These are phyloP conservation scores for Argyrosomus regius DNA, from an alignment of 2,797 vertebrate species.

Conservation along the genomic window DNA sequence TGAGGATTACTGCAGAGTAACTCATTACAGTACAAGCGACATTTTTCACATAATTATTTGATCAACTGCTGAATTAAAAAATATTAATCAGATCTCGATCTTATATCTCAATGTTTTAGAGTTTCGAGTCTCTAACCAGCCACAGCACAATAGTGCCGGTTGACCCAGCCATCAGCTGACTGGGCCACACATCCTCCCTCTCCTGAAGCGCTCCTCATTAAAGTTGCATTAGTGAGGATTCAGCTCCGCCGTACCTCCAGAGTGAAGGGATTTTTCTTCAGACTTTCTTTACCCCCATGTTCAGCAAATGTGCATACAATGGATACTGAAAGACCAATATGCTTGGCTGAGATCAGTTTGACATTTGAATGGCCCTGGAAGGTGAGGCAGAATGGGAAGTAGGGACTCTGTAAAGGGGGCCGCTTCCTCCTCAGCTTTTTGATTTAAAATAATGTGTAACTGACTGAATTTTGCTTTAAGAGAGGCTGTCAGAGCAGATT, in stretches of 20 bases:
- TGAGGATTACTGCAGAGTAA: not conserved
- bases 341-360: conserved; percentile 48
- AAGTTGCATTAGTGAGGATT: conserved; percentile 60
- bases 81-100: not conserved
- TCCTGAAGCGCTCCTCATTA: conserved; percentile 44
- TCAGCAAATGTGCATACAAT: conserved; percentile 47
- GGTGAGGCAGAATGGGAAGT: conserved; percentile 24
- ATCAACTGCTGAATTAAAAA: not conserved
- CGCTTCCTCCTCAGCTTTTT: conserved; percentile 41
- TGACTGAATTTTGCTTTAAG: conserved; percentile 1
- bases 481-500: not conserved
- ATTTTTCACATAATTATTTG: not conserved
- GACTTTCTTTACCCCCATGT: conserved; percentile 32
- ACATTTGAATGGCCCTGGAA: conserved; percentile 52
- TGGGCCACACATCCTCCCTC: conserved; percentile 33
- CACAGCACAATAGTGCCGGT: not conserved
- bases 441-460: conserved; percentile 32
- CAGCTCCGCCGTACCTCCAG: conserved; percentile 20
- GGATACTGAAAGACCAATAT: conserved; percentile 45
- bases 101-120: not conserved
- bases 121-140: conserved; percentile 3
- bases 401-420: conserved; percentile 22
- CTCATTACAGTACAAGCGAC: not conserved
- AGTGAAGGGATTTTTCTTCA: conserved; percentile 35
- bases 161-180: conserved; percentile 28